phyloP scores from a whole-genome alignment of 2,797 vertebrate species.

The Rousettus madagascariensis region DNA sequence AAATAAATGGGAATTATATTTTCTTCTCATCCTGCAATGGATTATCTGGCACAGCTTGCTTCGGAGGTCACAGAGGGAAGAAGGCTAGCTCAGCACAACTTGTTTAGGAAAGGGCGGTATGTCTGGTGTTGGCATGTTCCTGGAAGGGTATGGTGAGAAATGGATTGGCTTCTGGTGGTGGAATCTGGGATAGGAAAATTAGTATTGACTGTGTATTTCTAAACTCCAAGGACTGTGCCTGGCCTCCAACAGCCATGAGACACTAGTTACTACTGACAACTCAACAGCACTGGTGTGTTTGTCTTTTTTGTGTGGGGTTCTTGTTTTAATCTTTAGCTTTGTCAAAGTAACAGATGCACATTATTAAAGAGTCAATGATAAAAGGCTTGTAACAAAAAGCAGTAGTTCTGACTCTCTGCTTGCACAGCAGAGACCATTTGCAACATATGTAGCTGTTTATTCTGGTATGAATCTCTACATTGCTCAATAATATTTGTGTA shows the following conservation, averaged over 20 bases:
- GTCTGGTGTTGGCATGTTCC: background rate
- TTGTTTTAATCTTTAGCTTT: background rate
- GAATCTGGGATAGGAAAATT: background rate
- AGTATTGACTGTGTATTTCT: background rate
- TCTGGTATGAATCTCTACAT: background rate
- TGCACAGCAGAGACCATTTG: background rate
- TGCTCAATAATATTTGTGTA: background rate
- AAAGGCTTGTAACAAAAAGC: background rate
- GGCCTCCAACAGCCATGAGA: background rate
- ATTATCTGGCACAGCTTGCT: background rate
- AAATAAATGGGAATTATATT: background rate
- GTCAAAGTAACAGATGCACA: background rate
- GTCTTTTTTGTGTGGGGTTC: background rate
- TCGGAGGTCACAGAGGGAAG: background rate
- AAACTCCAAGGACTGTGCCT: background rate
- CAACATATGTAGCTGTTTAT: background rate
- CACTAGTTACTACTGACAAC: background rate
- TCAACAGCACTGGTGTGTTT: background rate
- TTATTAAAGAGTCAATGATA: background rate
- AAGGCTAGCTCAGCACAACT: fast-evolving
- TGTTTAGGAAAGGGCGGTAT: background rate
- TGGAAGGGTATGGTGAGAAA: background rate
- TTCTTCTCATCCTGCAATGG: background rate
- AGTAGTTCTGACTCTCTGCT: background rate
- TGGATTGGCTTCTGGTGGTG: background rate